phyloP scores from a whole-genome alignment of 2,888 invertebrate genomes.

The Smittia sp. region DNA sequence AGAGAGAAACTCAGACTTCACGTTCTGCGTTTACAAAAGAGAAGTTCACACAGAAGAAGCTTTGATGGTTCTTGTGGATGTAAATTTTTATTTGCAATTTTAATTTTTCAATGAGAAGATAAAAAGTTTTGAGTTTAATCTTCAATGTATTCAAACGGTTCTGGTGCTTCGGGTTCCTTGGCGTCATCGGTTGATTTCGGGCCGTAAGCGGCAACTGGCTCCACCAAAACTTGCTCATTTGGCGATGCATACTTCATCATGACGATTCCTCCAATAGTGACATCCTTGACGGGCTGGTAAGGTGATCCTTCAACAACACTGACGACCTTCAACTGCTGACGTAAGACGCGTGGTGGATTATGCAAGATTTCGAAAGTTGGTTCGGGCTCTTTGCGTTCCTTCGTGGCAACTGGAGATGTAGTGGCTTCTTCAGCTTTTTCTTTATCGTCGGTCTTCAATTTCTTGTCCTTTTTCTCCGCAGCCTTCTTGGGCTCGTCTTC shows the following conservation, averaged over 20 bases:
- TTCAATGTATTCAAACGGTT: constrained; percentile 95
- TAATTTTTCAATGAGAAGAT: too few relatives aligned
- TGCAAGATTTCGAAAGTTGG: constrained; percentile 85
- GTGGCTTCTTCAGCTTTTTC: constrained; percentile 55
- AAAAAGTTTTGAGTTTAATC: constrained; percentile 55
- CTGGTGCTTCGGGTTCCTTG: constrained; percentile 95
- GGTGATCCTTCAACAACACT: constrained; percentile 75
- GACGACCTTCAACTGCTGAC: constrained; percentile 81
- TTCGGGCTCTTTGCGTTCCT: constrained; percentile 78
- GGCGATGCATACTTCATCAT: constrained; percentile 86
- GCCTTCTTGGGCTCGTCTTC: constrained; percentile 53
- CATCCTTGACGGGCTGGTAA: constrained; percentile 85
- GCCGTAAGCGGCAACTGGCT: constrained; percentile 87
- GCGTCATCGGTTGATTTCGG: constrained; percentile 85
- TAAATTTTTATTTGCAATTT: too few relatives aligned
- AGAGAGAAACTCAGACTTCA: background rate
- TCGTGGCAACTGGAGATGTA: constrained; percentile 51
- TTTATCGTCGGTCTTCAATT: constrained; percentile 55
- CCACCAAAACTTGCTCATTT: constrained; percentile 78
- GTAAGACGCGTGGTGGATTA: constrained; percentile 93
- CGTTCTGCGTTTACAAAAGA: too few relatives aligned
- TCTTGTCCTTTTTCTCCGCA: constrained; percentile 49
- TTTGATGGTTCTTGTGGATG: too few relatives aligned
- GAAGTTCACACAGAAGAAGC: too few relatives aligned
- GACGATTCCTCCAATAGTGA: constrained; percentile 92